Conservation (phyloP, 2,797 vertebrate genomes). For the Cryptoblepharus egeriae region DNA sequence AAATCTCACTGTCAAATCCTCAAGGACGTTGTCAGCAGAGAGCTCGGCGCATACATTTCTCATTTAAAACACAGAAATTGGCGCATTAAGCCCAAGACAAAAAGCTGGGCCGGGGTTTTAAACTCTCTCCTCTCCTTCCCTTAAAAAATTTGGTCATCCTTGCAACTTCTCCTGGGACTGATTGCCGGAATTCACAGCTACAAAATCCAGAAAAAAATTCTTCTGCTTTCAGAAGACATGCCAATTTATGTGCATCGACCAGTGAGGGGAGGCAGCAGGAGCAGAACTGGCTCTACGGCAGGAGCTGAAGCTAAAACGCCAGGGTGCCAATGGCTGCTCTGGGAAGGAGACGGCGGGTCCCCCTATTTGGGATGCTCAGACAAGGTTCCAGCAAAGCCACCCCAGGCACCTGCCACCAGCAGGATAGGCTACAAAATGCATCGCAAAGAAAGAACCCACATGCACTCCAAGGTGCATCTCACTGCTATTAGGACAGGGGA, state of each 20-base stretch:
- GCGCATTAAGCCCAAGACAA: conserved; percentile 71
- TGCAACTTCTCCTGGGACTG: conserved; percentile 52
- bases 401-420: not conserved
- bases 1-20: conserved; percentile 89
- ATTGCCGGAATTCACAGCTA: conserved; percentile 56
- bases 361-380: conserved; percentile 19
- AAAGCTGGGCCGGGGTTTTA: conserved; percentile 30
- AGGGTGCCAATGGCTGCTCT: conserved; percentile 30
- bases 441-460: not conserved
- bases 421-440: not conserved
- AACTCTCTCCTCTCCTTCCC: conserved; percentile 3
- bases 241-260: conserved; percentile 31
- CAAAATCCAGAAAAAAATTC: conserved; percentile 44
- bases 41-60: conserved; percentile 83
- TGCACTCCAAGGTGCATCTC: not conserved
- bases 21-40: conserved; percentile 84
- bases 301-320: not conserved
- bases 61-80: conserved; percentile 79
- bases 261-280: conserved; percentile 10
- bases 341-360: not conserved
- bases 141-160: conserved; percentile 63
- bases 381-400: not conserved
- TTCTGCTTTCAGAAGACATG: conserved; percentile 43
- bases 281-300: conserved; percentile 4
- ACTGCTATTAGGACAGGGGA: not conserved